phyloP scores from a whole-genome alignment of 2,888 invertebrate genomes.

The Osmoderma eremita region DNA sequence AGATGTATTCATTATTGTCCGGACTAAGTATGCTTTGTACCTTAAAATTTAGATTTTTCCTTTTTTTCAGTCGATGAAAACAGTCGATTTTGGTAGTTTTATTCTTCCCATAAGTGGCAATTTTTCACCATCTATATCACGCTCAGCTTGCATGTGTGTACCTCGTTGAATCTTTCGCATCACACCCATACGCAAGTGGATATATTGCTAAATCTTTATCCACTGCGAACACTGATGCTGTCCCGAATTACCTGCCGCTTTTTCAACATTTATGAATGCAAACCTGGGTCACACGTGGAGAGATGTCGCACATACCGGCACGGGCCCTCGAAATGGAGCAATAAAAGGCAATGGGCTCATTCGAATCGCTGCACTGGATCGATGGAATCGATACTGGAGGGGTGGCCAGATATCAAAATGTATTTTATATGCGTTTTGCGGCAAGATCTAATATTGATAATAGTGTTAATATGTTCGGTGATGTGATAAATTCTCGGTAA shows the following conservation, averaged over 20 bases:
- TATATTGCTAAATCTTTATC: background rate
- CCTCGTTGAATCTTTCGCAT: no score
- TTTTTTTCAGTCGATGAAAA: no score
- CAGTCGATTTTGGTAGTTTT: no score
- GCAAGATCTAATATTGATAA: constrained; percentile 59
- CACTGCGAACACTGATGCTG: constrained; percentile 54
- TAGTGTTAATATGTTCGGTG: constrained; percentile 44
- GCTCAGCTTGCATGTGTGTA: no score
- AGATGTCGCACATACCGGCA: constrained; percentile 57
- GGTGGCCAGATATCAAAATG: constrained; percentile 60
- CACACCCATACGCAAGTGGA: background rate
- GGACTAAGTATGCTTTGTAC: no score
- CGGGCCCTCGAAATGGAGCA: constrained; percentile 59
- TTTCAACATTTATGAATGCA: constrained; percentile 59
- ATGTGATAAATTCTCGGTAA: constrained; percentile 37
- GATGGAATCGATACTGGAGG: constrained; percentile 61
- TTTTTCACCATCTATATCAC: no score
- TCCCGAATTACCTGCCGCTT: constrained; percentile 58
- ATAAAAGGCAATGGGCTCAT: constrained; percentile 63
- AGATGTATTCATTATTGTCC: no score
- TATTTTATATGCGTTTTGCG: constrained; percentile 61
- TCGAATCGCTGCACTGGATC: constrained; percentile 59
- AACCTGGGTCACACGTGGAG: constrained; percentile 59
- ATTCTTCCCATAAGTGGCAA: no score
- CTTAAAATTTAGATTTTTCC: no score